Base-by-base conservation (phyloP, 2,888 invertebrate species). In the Notodonta ziczac region DNA sequence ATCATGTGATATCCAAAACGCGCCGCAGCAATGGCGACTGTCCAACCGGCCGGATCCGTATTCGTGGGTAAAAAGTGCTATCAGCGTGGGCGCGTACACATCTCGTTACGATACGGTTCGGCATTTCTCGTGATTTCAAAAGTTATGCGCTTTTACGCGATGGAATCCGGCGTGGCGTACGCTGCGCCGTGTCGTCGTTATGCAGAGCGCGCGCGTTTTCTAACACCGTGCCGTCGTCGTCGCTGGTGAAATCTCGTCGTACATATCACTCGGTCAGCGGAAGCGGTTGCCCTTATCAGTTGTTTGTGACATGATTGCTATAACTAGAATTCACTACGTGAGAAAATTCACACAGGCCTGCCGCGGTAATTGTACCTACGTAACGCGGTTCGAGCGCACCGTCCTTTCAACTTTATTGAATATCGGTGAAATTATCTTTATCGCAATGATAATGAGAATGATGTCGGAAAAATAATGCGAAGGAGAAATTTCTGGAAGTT, bases 211-310 rank as follows among this genome's bases (percentile, higher is more conserved):
- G 68, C 67, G 68, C 71, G 73, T 72, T 80, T 76, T 73, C 76
- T 75, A 72, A 24, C 61, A 14, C 44, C 55, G 57, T 24, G 24
- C 2, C 24, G 24, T 24, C 60, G 39, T 56, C 42, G 42, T 24
- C 51, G 51, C 64, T 74, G 80, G 86, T 86, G 87, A 88, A 90
- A 88, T 84, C 81, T 69, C 61, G 42, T 40, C 40, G 40, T 73
- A 24, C 24, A 1, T 24, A 67, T 64, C 68, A 74, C 61, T 65
- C 77, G 76, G 81, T 76, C 82, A 82, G 71, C 90, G 91, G 91
- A 91, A 89, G 88, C 80, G 85, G 83, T 68, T 83, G 70, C 69
- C 88, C 89, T 89, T 90, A 91, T 91, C 91, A 84, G 87, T 75
- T 76, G 83, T 83, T 85, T 82, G 85, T 85, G 87, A 86, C 88